phyloP scores from a whole-genome alignment of 2,113 vertebrate species.

The Equus przewalskii region DNA sequence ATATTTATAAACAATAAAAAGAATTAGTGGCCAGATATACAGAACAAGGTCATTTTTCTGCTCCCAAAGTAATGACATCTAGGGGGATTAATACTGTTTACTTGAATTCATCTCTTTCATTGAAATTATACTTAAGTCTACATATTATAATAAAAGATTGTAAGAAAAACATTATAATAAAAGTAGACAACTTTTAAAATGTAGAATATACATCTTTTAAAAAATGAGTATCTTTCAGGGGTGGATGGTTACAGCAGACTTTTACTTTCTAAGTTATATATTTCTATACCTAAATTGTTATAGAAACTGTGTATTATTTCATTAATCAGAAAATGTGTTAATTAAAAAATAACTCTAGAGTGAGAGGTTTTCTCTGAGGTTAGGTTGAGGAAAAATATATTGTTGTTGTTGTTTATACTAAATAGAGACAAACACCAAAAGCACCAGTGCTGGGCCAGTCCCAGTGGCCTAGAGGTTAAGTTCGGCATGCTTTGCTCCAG shows the following conservation, averaged over 20 bases:
- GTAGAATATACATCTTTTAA: not conserved
- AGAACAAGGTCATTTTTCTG: constrained; percentile 45
- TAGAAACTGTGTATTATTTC: not conserved
- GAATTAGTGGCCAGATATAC: not conserved
- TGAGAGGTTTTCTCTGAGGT: not conserved
- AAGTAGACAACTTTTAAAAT: not conserved
- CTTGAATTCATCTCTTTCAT: constrained; percentile 6
- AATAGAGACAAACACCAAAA: not conserved
- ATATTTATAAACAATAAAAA: not conserved
- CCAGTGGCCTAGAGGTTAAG: too few species aligned
- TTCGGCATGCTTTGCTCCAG: too few species aligned
- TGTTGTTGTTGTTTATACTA: not conserved
- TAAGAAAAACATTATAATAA: too few species aligned
- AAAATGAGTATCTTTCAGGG: not conserved
- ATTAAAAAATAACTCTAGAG: not conserved
- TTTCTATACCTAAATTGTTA: not conserved
- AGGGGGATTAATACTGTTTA: not conserved
- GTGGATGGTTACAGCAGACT: not conserved
- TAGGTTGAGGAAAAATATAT: not conserved
- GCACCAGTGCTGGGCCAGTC: not conserved
- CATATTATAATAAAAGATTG: not conserved
- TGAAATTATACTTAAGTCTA: constrained; percentile 18
- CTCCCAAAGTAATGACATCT: not conserved
- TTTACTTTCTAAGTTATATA: not conserved
- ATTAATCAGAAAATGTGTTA: not conserved